Conservation (phyloP, 2,113 vertebrate species). For the Callorhinus ursinus region DNA sequence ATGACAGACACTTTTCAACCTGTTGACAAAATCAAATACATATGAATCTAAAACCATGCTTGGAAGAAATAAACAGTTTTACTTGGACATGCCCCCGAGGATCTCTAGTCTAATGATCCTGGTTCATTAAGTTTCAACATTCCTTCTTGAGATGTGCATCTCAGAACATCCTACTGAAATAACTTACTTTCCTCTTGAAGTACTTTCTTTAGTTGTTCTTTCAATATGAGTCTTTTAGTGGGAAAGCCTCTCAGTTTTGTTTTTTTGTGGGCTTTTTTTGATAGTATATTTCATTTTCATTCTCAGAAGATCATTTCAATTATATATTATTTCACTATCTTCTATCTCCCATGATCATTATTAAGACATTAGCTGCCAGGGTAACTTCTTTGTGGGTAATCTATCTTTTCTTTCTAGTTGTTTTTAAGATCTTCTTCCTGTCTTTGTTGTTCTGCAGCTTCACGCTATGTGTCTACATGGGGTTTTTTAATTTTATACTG, state of each 20-base stretch:
- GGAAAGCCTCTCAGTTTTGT: background rate
- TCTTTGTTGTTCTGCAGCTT: constrained; percentile 41
- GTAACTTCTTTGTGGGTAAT: background rate
- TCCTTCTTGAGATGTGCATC: background rate
- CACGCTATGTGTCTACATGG: background rate
- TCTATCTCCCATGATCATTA: background rate
- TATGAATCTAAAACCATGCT: constrained; percentile 10
- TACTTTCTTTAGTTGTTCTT: background rate
- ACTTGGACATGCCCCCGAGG: background rate
- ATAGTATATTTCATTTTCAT: constrained; percentile 38
- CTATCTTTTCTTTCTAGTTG: constrained; percentile 34
- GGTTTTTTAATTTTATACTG: background rate
- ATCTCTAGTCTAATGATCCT: background rate
- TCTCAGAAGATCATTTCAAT: constrained; percentile 40
- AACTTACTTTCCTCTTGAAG: background rate
- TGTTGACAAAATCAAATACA: constrained; percentile 24
- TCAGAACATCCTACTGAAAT: background rate
- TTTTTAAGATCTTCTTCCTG: constrained; percentile 44
- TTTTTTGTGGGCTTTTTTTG: background rate
- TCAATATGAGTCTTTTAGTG: background rate
- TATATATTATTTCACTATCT: background rate
- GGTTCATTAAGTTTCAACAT: background rate
- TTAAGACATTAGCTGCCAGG: constrained; percentile 11
- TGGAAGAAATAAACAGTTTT: constrained; percentile 33
- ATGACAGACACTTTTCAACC: constrained; percentile 13